A percentile compares a stretch with the other conserved stretches of the same genome.
Conservation (phyloP, 2,888 invertebrate species). For the Himalopsyche tibetana region DNA sequence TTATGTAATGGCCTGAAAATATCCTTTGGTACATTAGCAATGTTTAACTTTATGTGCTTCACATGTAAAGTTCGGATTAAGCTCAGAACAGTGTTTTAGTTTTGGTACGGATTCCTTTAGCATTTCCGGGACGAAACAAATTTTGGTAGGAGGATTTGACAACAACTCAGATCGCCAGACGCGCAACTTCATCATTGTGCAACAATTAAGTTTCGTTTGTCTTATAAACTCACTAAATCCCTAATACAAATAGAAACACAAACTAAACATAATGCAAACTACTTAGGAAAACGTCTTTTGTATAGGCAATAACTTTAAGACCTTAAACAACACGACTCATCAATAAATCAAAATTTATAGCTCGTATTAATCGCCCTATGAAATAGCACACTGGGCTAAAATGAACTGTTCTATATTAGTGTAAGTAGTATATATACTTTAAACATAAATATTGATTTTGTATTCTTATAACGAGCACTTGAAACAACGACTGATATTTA, state of each 20-base stretch:
- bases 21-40: too few species aligned
- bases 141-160: neutral
- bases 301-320: neutral
- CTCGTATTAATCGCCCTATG: too few species aligned
- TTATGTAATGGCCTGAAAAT: too few species aligned
- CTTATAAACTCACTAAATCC: constrained; percentile 1
- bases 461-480: too few species aligned
- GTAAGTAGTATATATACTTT: too few species aligned
- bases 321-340: neutral
- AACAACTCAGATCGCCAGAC: neutral
- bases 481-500: too few species aligned
- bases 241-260: neutral
- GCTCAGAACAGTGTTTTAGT: neutral
- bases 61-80: neutral
- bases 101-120: neutral
- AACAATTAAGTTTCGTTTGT: constrained; percentile 21
- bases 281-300: neutral
- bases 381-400: too few species aligned
- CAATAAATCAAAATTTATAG: neutral
- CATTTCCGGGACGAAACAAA: constrained; percentile 13
- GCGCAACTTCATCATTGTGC: neutral
- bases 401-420: too few species aligned
- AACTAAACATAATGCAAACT: neutral
- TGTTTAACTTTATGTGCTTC: too few species aligned
- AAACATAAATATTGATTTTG: too few species aligned